These are phyloP conservation scores for Archivesica marissinica DNA, from an alignment of 1,140 invertebrate species.

Conservation along the genomic window DNA sequence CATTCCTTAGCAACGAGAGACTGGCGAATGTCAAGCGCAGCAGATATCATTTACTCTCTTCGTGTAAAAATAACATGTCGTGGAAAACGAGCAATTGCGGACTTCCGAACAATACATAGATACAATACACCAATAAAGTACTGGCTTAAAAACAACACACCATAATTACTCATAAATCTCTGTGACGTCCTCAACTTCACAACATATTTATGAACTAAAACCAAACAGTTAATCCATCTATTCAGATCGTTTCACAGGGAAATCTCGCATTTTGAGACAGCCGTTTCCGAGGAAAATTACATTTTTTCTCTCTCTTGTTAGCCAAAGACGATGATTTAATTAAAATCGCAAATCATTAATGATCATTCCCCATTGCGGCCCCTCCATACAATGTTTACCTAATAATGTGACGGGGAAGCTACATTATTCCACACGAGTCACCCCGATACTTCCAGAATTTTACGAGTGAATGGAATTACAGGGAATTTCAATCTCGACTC, in stretches of 20 bases:
- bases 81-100: too few species aligned
- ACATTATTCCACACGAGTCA: constrained; percentile 42
- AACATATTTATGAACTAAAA: constrained; percentile 6
- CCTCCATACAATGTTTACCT: constrained; percentile 29
- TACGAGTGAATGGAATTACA: constrained; percentile 46
- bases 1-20: constrained; percentile 42
- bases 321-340: constrained; percentile 11
- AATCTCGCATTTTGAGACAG: neutral
- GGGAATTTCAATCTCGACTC: constrained; percentile 46
- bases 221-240: neutral
- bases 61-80: neutral
- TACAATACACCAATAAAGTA: too few species aligned
- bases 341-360: constrained; percentile 26
- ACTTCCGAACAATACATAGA: too few species aligned
- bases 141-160: too few species aligned
- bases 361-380: constrained; percentile 25
- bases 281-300: constrained; percentile 16
- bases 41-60: constrained; percentile 1
- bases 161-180: too few species aligned
- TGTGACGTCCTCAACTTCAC: too few species aligned
- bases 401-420: constrained; percentile 33
- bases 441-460: constrained; percentile 36
- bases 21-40: constrained; percentile 13
- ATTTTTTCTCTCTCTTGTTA: constrained; percentile 31
- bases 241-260: neutral